Evolutionary conservation across 2,888 invertebrate species (phyloP).

Genomic region (Pterostichus niger): DNA sequence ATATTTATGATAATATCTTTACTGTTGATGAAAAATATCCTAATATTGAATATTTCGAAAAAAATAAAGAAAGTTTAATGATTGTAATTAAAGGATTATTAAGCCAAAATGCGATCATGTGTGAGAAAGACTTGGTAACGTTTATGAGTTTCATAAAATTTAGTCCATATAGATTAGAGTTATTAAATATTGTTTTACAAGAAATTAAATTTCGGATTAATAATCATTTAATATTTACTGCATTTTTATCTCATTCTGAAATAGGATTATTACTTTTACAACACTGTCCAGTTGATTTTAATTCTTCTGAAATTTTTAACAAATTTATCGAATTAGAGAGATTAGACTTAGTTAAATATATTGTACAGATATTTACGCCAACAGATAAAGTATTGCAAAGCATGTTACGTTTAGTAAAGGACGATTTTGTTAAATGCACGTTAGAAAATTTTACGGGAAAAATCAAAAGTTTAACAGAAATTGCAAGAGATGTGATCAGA

Average conservation of each 20-base stretch:
- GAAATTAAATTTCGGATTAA: no score
- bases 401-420: not conserved
- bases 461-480: slow-evolving; percentile 21
- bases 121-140: not conserved
- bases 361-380: not conserved
- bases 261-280: slow-evolving; percentile 6
- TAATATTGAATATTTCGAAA: not conserved
- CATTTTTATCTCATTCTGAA: not conserved
- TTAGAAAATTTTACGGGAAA: slow-evolving; percentile 14
- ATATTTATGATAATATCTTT: slow-evolving; percentile 1
- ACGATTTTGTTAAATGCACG: not conserved
- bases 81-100: not conserved
- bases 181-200: not conserved
- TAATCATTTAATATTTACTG: not conserved
- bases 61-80: slow-evolving; percentile 5
- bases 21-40: not conserved
- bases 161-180: slow-evolving; percentile 32
- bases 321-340: not conserved
- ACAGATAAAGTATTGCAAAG: not conserved
- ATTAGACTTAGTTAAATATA: slow-evolving; percentile 5
- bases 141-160: not conserved
- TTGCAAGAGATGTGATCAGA: slow-evolving; percentile 7
- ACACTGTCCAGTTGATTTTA: not conserved
- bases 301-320: not conserved
- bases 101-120: not conserved